Conservation (phyloP, 2,888 invertebrate genomes). For the Cephus pygmeus region DNA sequence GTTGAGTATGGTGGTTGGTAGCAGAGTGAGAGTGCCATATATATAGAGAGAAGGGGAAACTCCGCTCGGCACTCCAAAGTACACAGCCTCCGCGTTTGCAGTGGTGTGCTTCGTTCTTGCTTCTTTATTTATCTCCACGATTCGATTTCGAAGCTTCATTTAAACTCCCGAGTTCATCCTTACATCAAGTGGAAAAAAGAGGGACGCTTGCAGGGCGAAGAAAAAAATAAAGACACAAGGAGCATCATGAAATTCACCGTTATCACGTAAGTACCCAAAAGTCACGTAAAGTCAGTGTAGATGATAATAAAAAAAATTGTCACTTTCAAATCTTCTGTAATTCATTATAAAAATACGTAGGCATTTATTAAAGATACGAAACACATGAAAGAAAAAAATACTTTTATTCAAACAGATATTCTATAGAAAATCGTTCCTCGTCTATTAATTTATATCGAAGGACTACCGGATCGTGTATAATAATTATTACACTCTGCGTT, state of each 20-base stretch:
- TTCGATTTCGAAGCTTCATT: background rate
- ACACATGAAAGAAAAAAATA: background rate
- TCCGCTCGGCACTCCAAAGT: conserved; percentile 58
- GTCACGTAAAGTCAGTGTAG: background rate
- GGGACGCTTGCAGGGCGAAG: background rate
- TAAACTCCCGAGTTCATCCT: conserved; percentile 13
- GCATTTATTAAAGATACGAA: background rate
- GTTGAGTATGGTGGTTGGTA: conserved; percentile 16
- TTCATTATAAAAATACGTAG: background rate
- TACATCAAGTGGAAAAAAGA: conserved; percentile 1
- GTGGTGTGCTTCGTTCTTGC: conserved; percentile 50
- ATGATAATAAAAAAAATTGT: background rate
- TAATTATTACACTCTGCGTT: background rate
- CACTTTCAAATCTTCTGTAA: background rate
- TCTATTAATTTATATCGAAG: background rate
- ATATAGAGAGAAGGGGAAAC: conserved; percentile 61
- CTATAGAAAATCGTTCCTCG: background rate
- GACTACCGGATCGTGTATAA: background rate
- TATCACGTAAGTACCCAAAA: conserved; percentile 46
- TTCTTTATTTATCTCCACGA: conserved; percentile 41
- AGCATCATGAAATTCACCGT: conserved; percentile 49
- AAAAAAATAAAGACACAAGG: background rate
- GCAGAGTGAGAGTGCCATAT: conserved; percentile 51
- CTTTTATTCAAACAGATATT: background rate
- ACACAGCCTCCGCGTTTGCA: conserved; percentile 62